A percentile compares a stretch with the other conserved stretches of the same genome.
Conservation (phyloP, 2,113 vertebrate species). For the Peucedramus taeniatus region DNA sequence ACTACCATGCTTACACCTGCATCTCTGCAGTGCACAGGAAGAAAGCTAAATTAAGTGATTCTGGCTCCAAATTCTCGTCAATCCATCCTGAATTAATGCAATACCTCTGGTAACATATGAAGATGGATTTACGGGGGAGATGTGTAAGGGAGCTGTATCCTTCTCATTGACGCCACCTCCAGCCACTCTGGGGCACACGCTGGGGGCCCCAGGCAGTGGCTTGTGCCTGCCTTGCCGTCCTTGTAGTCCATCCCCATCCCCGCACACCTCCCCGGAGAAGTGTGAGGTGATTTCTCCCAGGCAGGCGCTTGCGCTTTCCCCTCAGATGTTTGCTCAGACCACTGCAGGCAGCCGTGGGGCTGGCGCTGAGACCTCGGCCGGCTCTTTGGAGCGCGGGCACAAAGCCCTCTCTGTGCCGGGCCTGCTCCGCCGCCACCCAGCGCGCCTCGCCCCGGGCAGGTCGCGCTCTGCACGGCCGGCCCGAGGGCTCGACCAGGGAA, state of each 20-base stretch:
- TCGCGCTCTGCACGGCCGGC: background rate
- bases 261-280: background rate
- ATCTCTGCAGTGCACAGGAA: background rate
- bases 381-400: background rate
- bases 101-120: background rate
- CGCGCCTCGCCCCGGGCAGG: background rate
- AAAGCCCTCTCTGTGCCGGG: background rate
- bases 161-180: background rate
- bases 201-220: background rate
- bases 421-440: background rate
- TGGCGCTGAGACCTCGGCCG: background rate
- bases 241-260: background rate
- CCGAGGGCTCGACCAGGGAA: background rate
- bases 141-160: background rate
- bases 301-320: background rate
- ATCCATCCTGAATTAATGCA: background rate
- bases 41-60: background rate
- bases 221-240: background rate
- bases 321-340: background rate
- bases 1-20: background rate
- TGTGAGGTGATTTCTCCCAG: conserved; percentile 22
- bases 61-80: background rate
- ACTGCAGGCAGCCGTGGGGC: background rate
- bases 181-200: background rate
- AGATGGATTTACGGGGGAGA: background rate